Evolutionary conservation across 2,113 vertebrate species (phyloP).

Genomic region (Zapus hudsonius): DNA sequence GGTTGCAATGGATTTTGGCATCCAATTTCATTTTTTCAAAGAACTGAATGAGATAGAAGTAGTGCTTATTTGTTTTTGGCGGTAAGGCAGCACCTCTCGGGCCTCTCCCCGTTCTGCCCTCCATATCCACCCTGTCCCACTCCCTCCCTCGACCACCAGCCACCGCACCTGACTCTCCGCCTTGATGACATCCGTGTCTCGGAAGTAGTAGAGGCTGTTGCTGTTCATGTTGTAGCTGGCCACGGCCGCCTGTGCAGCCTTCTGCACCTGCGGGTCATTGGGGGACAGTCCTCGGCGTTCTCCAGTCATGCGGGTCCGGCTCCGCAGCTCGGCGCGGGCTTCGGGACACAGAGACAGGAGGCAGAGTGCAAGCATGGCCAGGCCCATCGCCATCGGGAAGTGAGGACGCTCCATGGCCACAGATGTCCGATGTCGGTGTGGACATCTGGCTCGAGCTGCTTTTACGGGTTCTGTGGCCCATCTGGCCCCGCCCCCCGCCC

Average conservation of each 20-base stretch:
- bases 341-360: conserved; percentile 73
- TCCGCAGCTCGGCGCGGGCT: conserved; percentile 35
- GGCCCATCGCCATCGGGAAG: background rate
- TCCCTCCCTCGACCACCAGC: background rate
- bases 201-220: conserved; percentile 88
- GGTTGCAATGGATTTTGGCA: background rate
- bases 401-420: background rate
- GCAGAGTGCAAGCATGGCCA: conserved; percentile 57
- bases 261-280: conserved; percentile 83
- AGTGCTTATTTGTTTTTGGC: background rate
- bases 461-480: background rate
- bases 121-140: background rate
- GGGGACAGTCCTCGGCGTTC: conserved; percentile 77
- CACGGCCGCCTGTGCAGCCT: conserved; percentile 86
- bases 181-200: conserved; percentile 84
- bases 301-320: background rate
- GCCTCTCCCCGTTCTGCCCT: background rate
- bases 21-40: background rate
- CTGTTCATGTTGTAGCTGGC: conserved; percentile 88
- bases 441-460: background rate
- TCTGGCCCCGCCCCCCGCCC: background rate
- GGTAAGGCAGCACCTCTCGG: background rate
- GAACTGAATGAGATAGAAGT: background rate
- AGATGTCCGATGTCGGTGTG: background rate
- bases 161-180: conserved; percentile 86